Evolutionary conservation across 2,797 vertebrate genomes (phyloP), one percentile per base, ranked within the genome.

Genomic region (Acridotheres tristis): DNA sequence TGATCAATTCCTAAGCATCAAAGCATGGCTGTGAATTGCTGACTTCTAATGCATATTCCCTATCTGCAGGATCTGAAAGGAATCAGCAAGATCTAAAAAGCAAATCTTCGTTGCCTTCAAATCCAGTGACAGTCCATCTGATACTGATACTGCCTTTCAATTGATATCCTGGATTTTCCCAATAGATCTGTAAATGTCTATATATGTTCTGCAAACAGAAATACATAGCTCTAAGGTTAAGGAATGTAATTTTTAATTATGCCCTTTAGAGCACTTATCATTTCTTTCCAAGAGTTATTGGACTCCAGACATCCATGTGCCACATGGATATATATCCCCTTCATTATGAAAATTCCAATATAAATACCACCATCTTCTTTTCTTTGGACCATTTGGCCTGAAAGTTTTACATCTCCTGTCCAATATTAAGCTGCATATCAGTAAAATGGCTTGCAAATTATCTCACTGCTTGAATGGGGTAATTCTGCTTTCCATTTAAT

Each of bases 231-330:
- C 29, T 93, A 87, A 96, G 84, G 59, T 94, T 97, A 96, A 58
- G 92, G 76, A 95, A 80, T 93, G 93, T 89, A 47, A 93, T 89
- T 92, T 81, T 81, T 97, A 97, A 97, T 32, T 38, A 91, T 65
- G 38, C 76, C 84, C 68, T 90, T 97, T 86, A 94, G 92, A 92
- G 43, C 34, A 92, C 67, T 97, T 96, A 92, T 55, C 20, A 89
- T 95, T 97, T 96, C 38, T 63, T 96, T 96, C 68, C 54, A 89
- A 92, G 89, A 96, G 40, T 96, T 96, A 97, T 72, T 95, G 59
- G 58, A 83, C 88, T 62, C 85, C 26, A 69, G 88, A 32, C 36
- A 92, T 94, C 96, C 73, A 54, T 81, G 26, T 90, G 78, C 90
- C 90, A 96, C 95, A 93, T 38, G 61, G 87, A 91, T 59, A 75